A percentile compares a stretch with the other conserved stretches of the same genome.
phyloP scores from a whole-genome alignment of 2,113 vertebrate species.

The Motacilla tschutschensis region DNA sequence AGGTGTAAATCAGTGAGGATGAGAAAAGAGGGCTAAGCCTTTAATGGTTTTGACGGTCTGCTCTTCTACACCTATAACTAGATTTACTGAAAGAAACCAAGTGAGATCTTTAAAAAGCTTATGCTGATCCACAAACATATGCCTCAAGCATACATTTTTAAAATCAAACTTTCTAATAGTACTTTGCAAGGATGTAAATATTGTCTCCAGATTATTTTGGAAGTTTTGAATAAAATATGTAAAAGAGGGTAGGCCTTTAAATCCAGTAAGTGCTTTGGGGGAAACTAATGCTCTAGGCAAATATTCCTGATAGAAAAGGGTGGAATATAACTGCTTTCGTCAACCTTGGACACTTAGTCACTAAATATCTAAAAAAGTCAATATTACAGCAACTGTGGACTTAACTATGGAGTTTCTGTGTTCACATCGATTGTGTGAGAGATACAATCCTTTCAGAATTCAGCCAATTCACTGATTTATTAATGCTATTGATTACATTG shows the following conservation, averaged over 20 bases:
- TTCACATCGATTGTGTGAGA: slow-evolving; percentile 36
- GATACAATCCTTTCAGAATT: slow-evolving; percentile 40
- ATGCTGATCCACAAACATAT: slow-evolving; percentile 15
- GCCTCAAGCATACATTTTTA: neutral
- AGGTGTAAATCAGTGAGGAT: slow-evolving; percentile 10
- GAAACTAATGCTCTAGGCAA: neutral
- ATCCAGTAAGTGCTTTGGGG: neutral
- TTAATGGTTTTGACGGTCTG: slow-evolving; percentile 22
- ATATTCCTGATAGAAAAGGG: slow-evolving; percentile 21
- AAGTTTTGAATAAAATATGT: neutral
- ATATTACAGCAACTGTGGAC: slow-evolving; percentile 46
- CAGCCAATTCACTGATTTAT: slow-evolving; percentile 46
- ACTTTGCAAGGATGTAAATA: neutral
- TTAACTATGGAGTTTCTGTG: slow-evolving; percentile 36
- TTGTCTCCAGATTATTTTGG: neutral
- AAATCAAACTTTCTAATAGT: neutral
- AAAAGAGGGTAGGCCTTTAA: neutral
- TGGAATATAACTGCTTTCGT: slow-evolving; percentile 50
- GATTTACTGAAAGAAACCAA: slow-evolving; percentile 44
- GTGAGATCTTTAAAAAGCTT: slow-evolving; percentile 40
- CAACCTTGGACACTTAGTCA: slow-evolving; percentile 58
- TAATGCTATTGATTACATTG: slow-evolving; percentile 54
- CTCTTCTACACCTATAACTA: slow-evolving; percentile 15
- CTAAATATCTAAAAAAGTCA: slow-evolving; percentile 62
- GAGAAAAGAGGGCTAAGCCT: slow-evolving; percentile 28